These are phyloP conservation scores for Heloderma charlesbogerti DNA, from an alignment of 2,113 vertebrate species.

Conservation along the genomic window DNA sequence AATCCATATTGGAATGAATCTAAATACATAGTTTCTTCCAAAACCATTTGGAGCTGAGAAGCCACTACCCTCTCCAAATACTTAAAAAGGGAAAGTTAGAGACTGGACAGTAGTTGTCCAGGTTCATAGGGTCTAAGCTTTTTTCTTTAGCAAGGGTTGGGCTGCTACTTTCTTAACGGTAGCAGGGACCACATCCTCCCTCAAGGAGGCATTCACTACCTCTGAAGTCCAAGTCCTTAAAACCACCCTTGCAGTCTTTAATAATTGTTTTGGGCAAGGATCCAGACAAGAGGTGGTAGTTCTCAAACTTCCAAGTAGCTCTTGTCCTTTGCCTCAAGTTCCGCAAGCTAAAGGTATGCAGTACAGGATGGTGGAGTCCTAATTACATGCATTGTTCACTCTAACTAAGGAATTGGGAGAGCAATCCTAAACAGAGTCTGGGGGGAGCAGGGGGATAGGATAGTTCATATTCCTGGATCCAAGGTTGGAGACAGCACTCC, in stretches of 20 bases:
- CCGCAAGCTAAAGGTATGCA: background rate
- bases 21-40: background rate
- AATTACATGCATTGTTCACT: too few relatives aligned
- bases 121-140: too few relatives aligned
- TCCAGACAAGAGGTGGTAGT: background rate
- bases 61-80: background rate
- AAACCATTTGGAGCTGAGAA: background rate
- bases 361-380: too few relatives aligned
- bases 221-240: too few relatives aligned
- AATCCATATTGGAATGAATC: background rate
- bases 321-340: background rate
- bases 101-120: background rate
- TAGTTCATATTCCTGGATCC: too few relatives aligned
- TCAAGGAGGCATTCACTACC: background rate
- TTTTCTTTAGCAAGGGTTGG: background rate
- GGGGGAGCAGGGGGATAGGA: too few relatives aligned
- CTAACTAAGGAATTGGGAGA: too few relatives aligned
- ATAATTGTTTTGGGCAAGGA: too few relatives aligned
- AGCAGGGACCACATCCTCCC: background rate
- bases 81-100: background rate
- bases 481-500: too few relatives aligned
- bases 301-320: background rate
- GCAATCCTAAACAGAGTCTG: too few relatives aligned
- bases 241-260: too few relatives aligned
- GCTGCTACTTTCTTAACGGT: background rate